Evolutionary conservation across 2,113 vertebrate species (phyloP).

Genomic region (Gymnobelideus leadbeateri): DNA sequence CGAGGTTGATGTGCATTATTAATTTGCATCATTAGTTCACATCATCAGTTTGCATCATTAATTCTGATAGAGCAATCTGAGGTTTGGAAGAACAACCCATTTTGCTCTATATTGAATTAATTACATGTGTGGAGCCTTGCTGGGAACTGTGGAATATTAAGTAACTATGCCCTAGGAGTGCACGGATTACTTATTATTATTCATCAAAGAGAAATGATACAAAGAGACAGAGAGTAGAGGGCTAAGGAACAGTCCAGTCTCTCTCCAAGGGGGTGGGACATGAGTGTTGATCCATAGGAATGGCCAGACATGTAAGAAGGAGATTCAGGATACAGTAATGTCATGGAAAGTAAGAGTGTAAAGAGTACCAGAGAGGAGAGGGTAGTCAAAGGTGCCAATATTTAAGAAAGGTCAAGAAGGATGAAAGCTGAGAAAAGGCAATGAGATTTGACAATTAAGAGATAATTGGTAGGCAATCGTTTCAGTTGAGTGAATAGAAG

Average conservation of each 20-base stretch:
- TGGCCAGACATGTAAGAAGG: background rate
- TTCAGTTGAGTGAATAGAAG: background rate
- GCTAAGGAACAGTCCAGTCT: background rate
- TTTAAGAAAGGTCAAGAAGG: background rate
- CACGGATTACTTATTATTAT: background rate
- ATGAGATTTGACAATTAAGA: background rate
- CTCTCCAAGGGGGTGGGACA: background rate
- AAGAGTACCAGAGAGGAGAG: background rate
- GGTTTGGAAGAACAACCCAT: background rate
- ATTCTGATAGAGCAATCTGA: background rate
- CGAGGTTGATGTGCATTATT: background rate
- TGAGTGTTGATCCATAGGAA: background rate
- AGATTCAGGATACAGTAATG: background rate
- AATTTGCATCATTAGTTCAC: background rate
- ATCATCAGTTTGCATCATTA: background rate
- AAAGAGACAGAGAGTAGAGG: background rate
- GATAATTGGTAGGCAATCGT: background rate
- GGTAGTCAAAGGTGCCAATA: background rate
- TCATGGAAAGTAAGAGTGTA: background rate
- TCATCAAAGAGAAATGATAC: background rate
- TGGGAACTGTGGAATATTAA: background rate
- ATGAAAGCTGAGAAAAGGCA: background rate
- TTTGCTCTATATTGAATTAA: background rate
- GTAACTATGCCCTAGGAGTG: background rate
- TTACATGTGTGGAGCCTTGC: background rate